Evolutionary conservation across 2,888 invertebrate species (phyloP), one percentile per base, ranked within the genome.

Genomic region (Temnothorax unifasciatus): DNA sequence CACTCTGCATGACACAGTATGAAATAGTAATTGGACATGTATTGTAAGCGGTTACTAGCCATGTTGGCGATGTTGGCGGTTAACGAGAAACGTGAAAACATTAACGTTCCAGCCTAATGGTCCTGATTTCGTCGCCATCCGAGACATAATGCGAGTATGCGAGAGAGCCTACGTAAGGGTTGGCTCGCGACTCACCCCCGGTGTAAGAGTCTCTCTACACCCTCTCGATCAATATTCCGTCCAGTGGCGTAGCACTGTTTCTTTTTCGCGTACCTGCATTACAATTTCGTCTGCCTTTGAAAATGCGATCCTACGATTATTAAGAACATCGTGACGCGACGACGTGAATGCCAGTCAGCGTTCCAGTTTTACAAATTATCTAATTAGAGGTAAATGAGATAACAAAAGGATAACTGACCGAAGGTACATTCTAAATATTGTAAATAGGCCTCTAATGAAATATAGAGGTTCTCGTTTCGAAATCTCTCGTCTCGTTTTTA

Each of bases 211-310:
- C 90, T 90, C 89, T 87, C 86, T 91, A 88, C 87, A 89, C 90
- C 86, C 91, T 90, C 91, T 92, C 93, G 93, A 93, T 93, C 93
- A 93, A 93, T 93, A 93, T 93, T 90, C 87, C 90, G 88, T 82
- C 90, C 93, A 93, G 91, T 92, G 92, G 92, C 93, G 93, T 92
- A 93, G 90, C 92, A 92, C 90, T 88, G 85, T 87, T 89, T 89
- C 90, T 87, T 90, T 68, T 90, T 89, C 83, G 52, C 57, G 44
- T 57, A 84, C 82, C 81, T 84, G 64, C 57, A 82, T 50, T 44
- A 29, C 59, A 4, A 25, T 41, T 52, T 41, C 13, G 25, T n/a
- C 71, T 29, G 13, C 18, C 21, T 21, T 38, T 5, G 50, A 25
- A 21, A n/a, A 59, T 9, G 15, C 25, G 54, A 29, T 21, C 54